These are phyloP conservation scores for Geopemphigus sp. DNA, from an alignment of 1,140 invertebrate species.

Conservation along the genomic window DNA sequence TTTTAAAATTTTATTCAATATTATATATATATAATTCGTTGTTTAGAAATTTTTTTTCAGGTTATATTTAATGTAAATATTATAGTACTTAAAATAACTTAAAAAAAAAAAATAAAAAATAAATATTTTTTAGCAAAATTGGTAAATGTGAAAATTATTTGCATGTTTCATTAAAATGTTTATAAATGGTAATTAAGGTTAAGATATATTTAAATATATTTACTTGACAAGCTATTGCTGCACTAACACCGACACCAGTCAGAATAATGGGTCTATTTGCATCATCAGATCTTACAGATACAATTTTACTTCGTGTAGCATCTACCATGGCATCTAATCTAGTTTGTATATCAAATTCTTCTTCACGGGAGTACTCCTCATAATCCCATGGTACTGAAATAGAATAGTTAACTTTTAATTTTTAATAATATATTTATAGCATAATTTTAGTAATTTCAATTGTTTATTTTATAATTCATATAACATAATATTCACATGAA, in stretches of 20 bases:
- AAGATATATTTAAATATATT: background rate
- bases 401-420: background rate
- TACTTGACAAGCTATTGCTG: constrained; percentile 44
- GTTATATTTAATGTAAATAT: no score
- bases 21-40: no score
- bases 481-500: no score
- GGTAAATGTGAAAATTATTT: no score
- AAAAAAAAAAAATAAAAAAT: no score
- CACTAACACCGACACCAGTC: constrained; percentile 30
- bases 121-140: no score
- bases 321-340: constrained; percentile 42
- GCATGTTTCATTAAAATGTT: background rate
- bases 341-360: constrained; percentile 41
- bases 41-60: no score
- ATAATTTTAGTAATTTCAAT: no score
- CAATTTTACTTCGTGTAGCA: constrained; percentile 44
- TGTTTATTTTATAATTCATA: no score
- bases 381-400: constrained; percentile 42
- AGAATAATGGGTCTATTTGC: constrained; percentile 24
- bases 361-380: constrained; percentile 33
- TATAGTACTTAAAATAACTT: no score
- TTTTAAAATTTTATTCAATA: no score
- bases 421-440: background rate
- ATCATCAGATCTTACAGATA: constrained; percentile 35
- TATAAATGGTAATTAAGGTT: background rate